Evolutionary conservation across 2,888 invertebrate species (phyloP), one percentile per base, ranked within the genome.

Genomic region (Nineta flava): DNA sequence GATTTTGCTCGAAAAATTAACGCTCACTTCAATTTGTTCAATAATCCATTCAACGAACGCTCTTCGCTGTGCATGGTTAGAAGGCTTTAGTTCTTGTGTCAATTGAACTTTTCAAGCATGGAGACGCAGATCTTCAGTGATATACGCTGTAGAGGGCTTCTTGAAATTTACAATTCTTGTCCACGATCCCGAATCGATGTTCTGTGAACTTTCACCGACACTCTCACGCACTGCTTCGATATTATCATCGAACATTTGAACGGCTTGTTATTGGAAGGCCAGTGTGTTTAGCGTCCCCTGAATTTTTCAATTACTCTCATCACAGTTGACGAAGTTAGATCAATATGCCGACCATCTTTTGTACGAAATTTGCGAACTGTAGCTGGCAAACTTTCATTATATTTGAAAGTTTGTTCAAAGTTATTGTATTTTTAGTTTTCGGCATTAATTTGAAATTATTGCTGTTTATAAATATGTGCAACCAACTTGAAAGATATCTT

Each of bases 301-400:
- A 57, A 59, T 58, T 57, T 60, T 55, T 57, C 53, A 56, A 57
- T 57, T 54, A 59, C 50, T 58, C 56, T 57, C 48, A 57, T 58
- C 55, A 58, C 55, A 57, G 57, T 59, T 56, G 57, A 56, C 50
- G 53, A 54, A 57, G 53, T 57, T 55, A 55, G 54, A 54, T 44
- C 54, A 56, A 49, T 57, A 56, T 46, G 9, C 5, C 10, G 13
- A 32, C 46, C 46, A 32, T 16, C 21, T 16, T 13, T 21, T 46
- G 10, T n/a, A 32, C 32, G 32, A n/a, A 46, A 17, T 46, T 46
- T 46, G 9, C 44, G 15, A 44, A 44, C 10, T 15, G 44, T 46
- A 13, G 31, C 32, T 9, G 13, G 9, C 10, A 46, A n/a, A 32
- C 32, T 32, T 32, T 46, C 16, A n/a, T 32, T 13, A 46, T 46